Base-by-base conservation (phyloP, 2,113 vertebrate species). In the Podarcis muralis region DNA sequence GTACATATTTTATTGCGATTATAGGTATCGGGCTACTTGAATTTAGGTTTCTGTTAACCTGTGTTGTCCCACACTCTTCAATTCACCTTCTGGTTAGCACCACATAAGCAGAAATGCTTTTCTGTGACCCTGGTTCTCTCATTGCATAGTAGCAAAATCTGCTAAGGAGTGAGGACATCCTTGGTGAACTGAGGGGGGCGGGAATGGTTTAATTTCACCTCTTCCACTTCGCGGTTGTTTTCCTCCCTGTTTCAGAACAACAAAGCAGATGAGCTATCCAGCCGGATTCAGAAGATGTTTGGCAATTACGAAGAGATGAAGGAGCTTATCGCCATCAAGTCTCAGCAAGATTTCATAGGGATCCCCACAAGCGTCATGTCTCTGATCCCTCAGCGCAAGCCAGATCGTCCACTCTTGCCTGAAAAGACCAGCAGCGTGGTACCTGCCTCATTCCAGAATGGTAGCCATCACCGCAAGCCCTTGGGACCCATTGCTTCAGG, bases 231-330 rank as follows among this genome's bases (percentile, higher is more conserved):
- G 91, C 65, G 53, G 35, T 65, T 62, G n/a, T 30, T 66, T 65
- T 37, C 37, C 84, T 18, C 35, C 72, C 92, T 88, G 32, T 92
- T 96, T 59, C 93, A 99, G 99, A 99, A 97, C 89, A 97, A 97
- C 90, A 99, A 98, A 95, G 97, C 96, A 22, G 99, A 99, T 95
- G 98, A 98, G 86, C 96, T 99, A 85, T 99, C 99, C 84, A 98
- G 95, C 89, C 97, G 97, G 83, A 98, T 99, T 95, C 98, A 98
- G 94, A 98, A 94, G 92, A 99, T 98, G 98, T 95, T 99, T 95
- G 99, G 98, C 82, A 97, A 97, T 96, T 99, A 98, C 9, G 99
- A 99, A 93, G 98, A 99, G 91, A 96, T 98, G 90, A 97, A 97
- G 92, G 97, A 97, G 40, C 88, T 98, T 37, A 95, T 98, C 48